Evolutionary conservation across 1,140 invertebrate genomes (phyloP), one percentile per base, ranked within the genome.

Genomic region (Brachionus rubens): DNA sequence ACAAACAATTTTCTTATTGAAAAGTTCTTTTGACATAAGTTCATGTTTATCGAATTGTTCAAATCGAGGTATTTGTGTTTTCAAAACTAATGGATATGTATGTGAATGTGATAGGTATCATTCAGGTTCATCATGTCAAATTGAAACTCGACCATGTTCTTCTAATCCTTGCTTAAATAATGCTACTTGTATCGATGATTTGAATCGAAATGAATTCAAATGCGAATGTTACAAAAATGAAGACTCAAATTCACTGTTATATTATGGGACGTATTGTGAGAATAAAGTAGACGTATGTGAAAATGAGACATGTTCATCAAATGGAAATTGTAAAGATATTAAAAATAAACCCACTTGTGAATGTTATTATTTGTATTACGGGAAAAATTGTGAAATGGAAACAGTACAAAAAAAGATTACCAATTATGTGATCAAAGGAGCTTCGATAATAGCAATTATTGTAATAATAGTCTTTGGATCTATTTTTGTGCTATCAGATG

Each of bases 141-240:
- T 94, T 92, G 91, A 94, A 82, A 91, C 16, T 19, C 3, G 16
- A 12, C 48, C 94, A 83, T 94, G 92, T 81, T 86, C 87, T 21
- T 89, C 87, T 0, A 89, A 90, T 78, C 88, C 90, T 0, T 94
- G 93, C 81, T 86, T 89, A 59, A 92, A 94, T 83, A 92, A 92
- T 12, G 93, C 90, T 26, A 92, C 90, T 50, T 96, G 93, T 84
- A 87, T 91, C 19, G 92, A 94, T 81, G 86, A 89, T 79, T 86
- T 92, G 9, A 91, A 92, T 82, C 92, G 94, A 82, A 94, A 91
- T 82, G 75, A 72, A 6, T 92, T 84, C 83, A 88, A 89, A 21
- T 93, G 90, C 81, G 88, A 89, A n/a, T 95, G 93, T 80, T 3
- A 4, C 3, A 19, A 50, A 3, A 7, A 50, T 26, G 3, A 3